Base-by-base conservation (phyloP, 2,797 vertebrate species). In the Euphonia xanthogaster region DNA sequence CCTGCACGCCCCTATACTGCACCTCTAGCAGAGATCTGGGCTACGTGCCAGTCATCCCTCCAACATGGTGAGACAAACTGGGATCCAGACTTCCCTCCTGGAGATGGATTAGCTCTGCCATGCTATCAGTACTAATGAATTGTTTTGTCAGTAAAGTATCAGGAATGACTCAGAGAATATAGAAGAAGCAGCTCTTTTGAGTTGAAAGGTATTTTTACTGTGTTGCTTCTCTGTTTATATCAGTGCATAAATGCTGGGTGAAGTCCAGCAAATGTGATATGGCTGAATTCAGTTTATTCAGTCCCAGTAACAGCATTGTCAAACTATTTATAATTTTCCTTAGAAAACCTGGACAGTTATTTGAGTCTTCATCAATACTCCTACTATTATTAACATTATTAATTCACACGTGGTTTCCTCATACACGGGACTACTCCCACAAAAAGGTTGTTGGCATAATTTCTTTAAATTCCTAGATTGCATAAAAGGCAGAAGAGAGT, bases 381-480 rank as follows among this genome's bases (percentile, higher is more conserved):
- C 33, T 87, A 14, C 47, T 66, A 7, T 90, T 88, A 62, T 86
- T 81, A 53, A 53, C 23, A 30, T 55, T 92, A 61, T 65, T 92
- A 65, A 66, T 68, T 93, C 63, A 16, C 24, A 12, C 30, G 54
- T 70, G 27, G 33, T 88, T 94, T 90, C 48, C 50, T 81, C 48
- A 30, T 47, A 27, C 20, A 2, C 1, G 8, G 47, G 42, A 67
- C 61, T 39, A 9, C 51, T 93, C 18, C 3, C 58, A 58, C 33
- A 54, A 45, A 55, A 86, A 72, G 11, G n/a, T 30, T 88, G 22
- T 51, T 86, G 66, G 73, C 39, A 17, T 33, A 80, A 50, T 66
- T 72, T 70, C 82, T 94, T 95, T 86, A 91, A 95, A 90, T 96
- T 94, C 89, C 70, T 91, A 31, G 76, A 88, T 7, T 70, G 82